Percentiles rank a stretch among this genome's conserved stretches.
These are phyloP conservation scores for Tenthredo distinguenda DNA, from an alignment of 2,888 invertebrate species.

Conservation along the genomic window DNA sequence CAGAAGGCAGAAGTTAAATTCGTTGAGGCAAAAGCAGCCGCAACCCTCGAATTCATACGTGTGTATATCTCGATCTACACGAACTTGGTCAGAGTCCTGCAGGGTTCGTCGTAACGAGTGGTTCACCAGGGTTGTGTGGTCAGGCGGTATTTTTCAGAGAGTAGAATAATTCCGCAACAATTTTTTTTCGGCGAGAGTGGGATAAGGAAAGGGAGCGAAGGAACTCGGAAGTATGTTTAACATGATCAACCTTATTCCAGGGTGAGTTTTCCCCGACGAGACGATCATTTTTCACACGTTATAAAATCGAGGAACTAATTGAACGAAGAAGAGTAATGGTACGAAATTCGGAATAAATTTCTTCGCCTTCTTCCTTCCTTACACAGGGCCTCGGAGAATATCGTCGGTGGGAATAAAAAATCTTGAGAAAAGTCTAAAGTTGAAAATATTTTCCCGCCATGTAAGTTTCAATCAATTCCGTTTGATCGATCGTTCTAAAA, in stretches of 20 bases:
- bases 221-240: neutral
- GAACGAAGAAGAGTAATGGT: conserved; percentile 41
- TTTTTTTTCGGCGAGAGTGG: neutral
- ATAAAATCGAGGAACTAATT: conserved; percentile 28
- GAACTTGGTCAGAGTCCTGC: neutral
- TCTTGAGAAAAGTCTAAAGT: neutral
- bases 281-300: conserved; percentile 32
- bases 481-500: neutral
- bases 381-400: neutral
- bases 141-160: neutral
- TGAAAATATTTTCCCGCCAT: neutral
- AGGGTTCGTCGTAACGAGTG: conserved; percentile 23
- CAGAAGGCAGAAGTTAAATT: neutral
- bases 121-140: conserved; percentile 39
- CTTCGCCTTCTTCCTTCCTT: neutral
- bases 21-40: neutral
- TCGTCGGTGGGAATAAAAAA: neutral
- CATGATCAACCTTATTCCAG: conserved; percentile 4
- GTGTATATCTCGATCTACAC: neutral
- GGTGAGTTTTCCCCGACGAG: neutral
- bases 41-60: neutral
- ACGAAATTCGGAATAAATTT: neutral
- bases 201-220: neutral
- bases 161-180: conserved; percentile 38
- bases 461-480: neutral